A percentile compares a stretch with the other conserved stretches of the same genome.
Evolutionary conservation across 2,113 vertebrate species (phyloP).

Genomic region (Heteronetta atricapilla): DNA sequence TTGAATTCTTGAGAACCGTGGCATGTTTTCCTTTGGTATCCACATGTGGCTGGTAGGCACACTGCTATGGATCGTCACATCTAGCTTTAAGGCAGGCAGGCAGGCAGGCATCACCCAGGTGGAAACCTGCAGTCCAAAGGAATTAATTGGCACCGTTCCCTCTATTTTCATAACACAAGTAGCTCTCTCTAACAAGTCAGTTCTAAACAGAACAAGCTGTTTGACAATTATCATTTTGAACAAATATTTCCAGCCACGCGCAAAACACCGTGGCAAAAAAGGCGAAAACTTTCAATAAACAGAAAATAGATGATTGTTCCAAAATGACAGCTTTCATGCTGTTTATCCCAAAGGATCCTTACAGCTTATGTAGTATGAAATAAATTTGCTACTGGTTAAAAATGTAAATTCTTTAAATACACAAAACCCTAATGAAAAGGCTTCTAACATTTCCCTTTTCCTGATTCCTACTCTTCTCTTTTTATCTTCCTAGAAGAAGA

Average conservation of each 20-base stretch:
- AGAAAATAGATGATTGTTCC: constrained; percentile 64
- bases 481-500: constrained; percentile 63
- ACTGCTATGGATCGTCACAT: accelerated
- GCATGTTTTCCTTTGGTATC: neutral
- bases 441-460: constrained; percentile 66
- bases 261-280: constrained; percentile 46
- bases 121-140: neutral
- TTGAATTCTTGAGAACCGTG: neutral
- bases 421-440: constrained; percentile 63
- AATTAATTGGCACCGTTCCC: neutral
- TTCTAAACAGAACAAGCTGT: constrained; percentile 3
- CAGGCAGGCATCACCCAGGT: neutral
- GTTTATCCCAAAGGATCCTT: constrained; percentile 67
- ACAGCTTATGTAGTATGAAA: constrained; percentile 44
- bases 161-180: neutral
- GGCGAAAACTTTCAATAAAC: constrained; percentile 47
- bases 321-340: constrained; percentile 58
- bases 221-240: constrained; percentile 49
- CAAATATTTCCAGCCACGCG: constrained; percentile 49
- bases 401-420: constrained; percentile 73
- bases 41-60: neutral
- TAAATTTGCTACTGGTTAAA: constrained; percentile 67
- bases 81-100: neutral
- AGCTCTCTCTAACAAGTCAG: neutral
- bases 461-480: constrained; percentile 60